These are phyloP conservation scores for Scomber japonicus DNA, from an alignment of 2,113 vertebrate genomes.

Conservation along the genomic window DNA sequence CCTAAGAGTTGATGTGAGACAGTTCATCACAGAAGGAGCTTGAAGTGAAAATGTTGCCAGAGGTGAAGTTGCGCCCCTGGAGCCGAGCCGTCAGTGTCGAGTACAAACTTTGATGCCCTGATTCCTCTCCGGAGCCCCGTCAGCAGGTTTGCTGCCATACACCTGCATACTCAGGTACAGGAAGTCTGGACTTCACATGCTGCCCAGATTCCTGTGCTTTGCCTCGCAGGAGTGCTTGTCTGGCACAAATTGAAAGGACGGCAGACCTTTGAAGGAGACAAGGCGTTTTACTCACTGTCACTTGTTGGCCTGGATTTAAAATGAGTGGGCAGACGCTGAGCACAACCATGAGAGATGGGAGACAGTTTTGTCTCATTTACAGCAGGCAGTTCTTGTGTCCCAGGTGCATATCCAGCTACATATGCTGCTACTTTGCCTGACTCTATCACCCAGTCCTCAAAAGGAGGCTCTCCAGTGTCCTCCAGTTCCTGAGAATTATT, in stretches of 20 bases:
- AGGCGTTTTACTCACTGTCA: neutral
- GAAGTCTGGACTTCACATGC: neutral
- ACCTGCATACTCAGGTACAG: constrained; percentile 12
- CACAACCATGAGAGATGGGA: neutral
- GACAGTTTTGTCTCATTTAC: neutral
- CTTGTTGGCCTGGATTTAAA: neutral
- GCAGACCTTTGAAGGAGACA: neutral
- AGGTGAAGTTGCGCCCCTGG: neutral
- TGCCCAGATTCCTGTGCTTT: neutral
- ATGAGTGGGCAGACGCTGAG: neutral
- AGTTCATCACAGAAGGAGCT: too few species aligned
- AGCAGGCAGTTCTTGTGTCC: neutral
- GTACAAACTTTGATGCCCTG: constrained; percentile 26
- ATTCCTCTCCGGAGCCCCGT: constrained; percentile 15
- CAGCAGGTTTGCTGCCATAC: constrained; percentile 25
- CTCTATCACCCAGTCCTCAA: too few species aligned
- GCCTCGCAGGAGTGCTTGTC: neutral
- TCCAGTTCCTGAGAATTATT: neutral
- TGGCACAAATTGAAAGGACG: neutral
- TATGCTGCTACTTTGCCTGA: too few species aligned
- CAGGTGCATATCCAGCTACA: neutral
- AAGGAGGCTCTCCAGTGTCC: too few species aligned
- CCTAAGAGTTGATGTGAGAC: neutral
- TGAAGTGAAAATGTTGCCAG: neutral
- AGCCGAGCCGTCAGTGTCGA: constrained; percentile 30